Evolutionary conservation across 2,888 invertebrate genomes (phyloP), one percentile per base, ranked within the genome.

Genomic region (Oligia latruncula): DNA sequence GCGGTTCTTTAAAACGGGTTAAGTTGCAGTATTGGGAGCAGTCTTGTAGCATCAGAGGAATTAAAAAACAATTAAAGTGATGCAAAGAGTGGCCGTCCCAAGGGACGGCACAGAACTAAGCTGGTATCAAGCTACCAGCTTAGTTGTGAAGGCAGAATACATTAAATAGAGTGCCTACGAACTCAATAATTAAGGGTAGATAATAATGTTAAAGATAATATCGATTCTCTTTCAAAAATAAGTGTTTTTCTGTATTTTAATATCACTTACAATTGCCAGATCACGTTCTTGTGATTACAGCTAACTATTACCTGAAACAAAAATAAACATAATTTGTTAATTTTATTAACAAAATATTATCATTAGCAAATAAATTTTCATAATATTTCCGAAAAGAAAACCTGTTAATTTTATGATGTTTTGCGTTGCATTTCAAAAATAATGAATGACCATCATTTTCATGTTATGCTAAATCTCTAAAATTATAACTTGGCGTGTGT

Each of bases 301-400:
- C 62, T 2, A 40, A 17, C 2, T n/a, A 17, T 85, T 83, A 83
- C 83, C 83, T 83, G 83, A 40, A 83, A 82, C 60, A 74, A 49
- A 49, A 4, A 49, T 49, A 49, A 49, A 49, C 49, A 49, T 49
- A 49, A 3, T 4, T 49, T 49, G 13, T 49, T 49, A 49, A 49
- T 49, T 49, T 49, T 49, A 13, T 13, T 46, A 46, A 46, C 1
- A 13, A 46, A 46, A 52, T 40, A 40, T 52, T 52, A 17, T 52
- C 52, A 35, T 11, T 46, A 35, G n/a, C 40, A 17, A n/a, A 9
- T 46, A 17, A n/a, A 8, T 67, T n/a, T 43, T 35, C 4, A 2
- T 9, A 46, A 8, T 49, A 20, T 29, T 49, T 17, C 29, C 4
- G 20, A 29, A 11, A 29, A 68, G 11, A 1, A 23, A 66, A 17